Percentiles rank a stretch among this genome's conserved stretches.
Evolutionary conservation across 2,797 vertebrate genomes (phyloP).

Genomic region (Steatocranus sp.): DNA sequence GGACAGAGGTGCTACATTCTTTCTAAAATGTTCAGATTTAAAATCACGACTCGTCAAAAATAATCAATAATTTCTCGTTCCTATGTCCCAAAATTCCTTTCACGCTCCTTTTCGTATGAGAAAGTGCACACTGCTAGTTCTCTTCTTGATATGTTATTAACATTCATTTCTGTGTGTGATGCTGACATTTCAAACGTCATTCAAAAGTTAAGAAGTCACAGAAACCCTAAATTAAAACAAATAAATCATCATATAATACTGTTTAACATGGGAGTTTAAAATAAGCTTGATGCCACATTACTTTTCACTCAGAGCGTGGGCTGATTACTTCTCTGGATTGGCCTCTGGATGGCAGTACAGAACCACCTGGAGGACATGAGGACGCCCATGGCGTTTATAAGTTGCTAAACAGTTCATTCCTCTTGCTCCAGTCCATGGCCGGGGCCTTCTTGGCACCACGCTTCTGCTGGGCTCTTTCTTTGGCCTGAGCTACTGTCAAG

Average conservation of each 20-base stretch:
- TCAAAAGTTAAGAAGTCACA: constrained; percentile 12
- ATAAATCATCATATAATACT: constrained; percentile 63
- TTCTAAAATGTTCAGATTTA: neutral
- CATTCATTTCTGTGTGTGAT: constrained; percentile 30
- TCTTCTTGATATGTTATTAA: constrained; percentile 42
- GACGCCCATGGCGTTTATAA: constrained; percentile 72
- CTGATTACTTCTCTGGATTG: neutral
- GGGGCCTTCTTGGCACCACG: constrained; percentile 87
- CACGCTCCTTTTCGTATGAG: neutral
- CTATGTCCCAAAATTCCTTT: neutral
- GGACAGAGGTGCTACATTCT: neutral
- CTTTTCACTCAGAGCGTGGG: neutral
- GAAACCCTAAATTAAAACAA: constrained; percentile 43
- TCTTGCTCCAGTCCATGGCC: constrained; percentile 97
- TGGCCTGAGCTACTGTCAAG: constrained; percentile 85
- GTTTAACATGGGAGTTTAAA: constrained; percentile 31
- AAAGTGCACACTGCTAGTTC: constrained; percentile 3
- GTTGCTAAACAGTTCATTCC: constrained; percentile 96
- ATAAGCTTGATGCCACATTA: neutral
- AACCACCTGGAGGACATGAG: neutral
- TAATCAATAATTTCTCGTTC: neutral
- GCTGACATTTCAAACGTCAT: neutral
- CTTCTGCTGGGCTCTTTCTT: constrained; percentile 88
- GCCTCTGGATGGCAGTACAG: neutral
- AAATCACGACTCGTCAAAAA: neutral